phyloP scores from a whole-genome alignment of 1,140 invertebrate species.

The Sinella curviseta region DNA sequence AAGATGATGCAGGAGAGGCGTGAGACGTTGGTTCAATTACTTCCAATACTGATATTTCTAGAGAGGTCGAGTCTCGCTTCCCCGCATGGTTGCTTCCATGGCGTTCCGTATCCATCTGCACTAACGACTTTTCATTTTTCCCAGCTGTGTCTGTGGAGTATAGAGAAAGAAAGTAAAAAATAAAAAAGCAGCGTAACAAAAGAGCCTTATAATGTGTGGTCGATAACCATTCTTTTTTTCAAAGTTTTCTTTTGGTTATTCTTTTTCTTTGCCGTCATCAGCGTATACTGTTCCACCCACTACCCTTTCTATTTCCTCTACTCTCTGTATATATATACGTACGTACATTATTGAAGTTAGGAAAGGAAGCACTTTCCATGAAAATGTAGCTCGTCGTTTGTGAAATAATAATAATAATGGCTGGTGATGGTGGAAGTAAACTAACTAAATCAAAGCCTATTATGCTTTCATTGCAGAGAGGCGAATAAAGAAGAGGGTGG shows the following conservation, averaged over 20 bases:
- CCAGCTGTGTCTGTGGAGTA: neutral
- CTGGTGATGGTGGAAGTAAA: neutral
- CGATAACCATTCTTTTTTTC: neutral
- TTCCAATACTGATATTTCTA: slow-evolving; percentile 18
- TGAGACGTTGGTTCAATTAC: neutral
- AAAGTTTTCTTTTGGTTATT: neutral
- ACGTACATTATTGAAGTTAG: neutral
- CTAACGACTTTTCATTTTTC: slow-evolving; percentile 9
- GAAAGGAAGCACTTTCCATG: neutral
- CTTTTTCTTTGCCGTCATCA: neutral
- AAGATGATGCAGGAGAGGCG: neutral
- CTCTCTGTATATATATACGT: no score
- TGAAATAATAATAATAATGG: neutral
- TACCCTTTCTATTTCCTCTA: no score
- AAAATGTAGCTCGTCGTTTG: neutral
- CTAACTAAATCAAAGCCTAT: neutral
- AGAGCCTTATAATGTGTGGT: neutral
- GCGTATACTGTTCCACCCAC: no score
- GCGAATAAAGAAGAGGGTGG: neutral
- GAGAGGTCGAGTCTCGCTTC: neutral
- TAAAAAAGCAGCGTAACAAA: neutral
- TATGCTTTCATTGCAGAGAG: neutral
- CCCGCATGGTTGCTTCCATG: neutral
- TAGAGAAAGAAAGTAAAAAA: no score
- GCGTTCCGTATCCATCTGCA: neutral